A percentile compares a stretch with the other conserved stretches of the same genome.
phyloP scores from a whole-genome alignment of 2,888 invertebrate genomes.

The Crematogaster levior region DNA sequence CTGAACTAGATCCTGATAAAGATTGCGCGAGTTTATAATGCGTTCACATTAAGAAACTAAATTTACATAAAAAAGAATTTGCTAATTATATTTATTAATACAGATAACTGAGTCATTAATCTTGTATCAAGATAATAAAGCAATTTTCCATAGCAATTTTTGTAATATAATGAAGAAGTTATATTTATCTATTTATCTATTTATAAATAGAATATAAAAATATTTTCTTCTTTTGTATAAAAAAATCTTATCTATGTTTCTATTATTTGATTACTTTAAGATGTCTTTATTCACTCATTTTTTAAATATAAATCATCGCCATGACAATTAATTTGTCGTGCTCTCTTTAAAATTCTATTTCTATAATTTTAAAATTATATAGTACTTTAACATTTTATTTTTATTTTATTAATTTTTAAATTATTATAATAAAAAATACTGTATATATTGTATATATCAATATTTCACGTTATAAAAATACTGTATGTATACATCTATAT shows the following conservation, averaged over 20 bases:
- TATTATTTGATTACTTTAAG: background rate
- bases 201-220: background rate
- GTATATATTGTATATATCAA: no score
- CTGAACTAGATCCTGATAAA: conserved; percentile 9
- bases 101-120: background rate
- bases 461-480: no score
- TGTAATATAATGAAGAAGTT: background rate
- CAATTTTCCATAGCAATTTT: background rate
- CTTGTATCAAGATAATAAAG: conserved; percentile 2
- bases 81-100: conserved; percentile 21
- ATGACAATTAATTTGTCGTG: background rate
- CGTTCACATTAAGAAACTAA: conserved; percentile 11
- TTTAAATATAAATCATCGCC: background rate
- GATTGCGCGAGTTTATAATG: background rate
- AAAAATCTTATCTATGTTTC: background rate
- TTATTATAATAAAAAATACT: background rate
- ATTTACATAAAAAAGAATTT: conserved; percentile 26
- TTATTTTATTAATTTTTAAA: background rate
- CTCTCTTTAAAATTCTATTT: no score
- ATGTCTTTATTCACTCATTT: background rate
- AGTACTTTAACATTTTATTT: background rate
- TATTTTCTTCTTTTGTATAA: background rate
- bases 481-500: background rate
- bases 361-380: no score
- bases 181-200: background rate